Conservation (phyloP, 1,140 invertebrate species). For the Camponotus pennsylvanicus region DNA sequence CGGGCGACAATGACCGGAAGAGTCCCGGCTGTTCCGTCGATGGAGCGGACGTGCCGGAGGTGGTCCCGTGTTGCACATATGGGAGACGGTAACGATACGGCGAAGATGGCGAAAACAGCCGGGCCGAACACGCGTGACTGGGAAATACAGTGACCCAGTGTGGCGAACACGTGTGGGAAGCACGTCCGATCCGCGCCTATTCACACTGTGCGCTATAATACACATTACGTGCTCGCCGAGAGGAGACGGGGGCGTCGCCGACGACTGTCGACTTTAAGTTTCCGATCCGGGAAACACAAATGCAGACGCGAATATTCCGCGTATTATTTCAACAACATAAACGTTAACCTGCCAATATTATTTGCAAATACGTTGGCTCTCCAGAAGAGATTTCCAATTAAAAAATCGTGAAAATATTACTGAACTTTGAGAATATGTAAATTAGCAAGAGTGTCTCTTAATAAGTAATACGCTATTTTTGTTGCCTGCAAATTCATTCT, state of each 20-base stretch:
- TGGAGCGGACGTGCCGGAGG: slow-evolving; percentile 42
- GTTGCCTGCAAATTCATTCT: too few species aligned
- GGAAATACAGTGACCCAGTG: slow-evolving; percentile 59
- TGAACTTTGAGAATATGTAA: too few species aligned
- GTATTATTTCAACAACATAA: neutral
- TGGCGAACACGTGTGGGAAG: slow-evolving; percentile 18
- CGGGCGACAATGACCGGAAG: slow-evolving; percentile 71
- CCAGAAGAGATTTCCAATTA: too few species aligned
- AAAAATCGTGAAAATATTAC: too few species aligned
- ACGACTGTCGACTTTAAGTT: neutral
- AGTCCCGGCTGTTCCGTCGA: slow-evolving; percentile 21
- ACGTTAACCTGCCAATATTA: neutral
- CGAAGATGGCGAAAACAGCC: slow-evolving; percentile 7
- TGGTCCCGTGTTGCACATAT: slow-evolving; percentile 30
- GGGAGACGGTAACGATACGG: neutral
- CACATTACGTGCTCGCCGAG: neutral
- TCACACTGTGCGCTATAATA: slow-evolving; percentile 2
- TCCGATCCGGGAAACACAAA: neutral
- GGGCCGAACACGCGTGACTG: slow-evolving; percentile 33
- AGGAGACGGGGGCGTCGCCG: neutral
- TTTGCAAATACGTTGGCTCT: too few species aligned
- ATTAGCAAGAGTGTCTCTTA: too few species aligned
- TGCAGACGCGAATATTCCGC: neutral
- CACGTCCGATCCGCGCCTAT: neutral
- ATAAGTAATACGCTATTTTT: too few species aligned